These are phyloP conservation scores for Epirrhoe alternata DNA, from an alignment of 2,888 invertebrate species.

Conservation along the genomic window DNA sequence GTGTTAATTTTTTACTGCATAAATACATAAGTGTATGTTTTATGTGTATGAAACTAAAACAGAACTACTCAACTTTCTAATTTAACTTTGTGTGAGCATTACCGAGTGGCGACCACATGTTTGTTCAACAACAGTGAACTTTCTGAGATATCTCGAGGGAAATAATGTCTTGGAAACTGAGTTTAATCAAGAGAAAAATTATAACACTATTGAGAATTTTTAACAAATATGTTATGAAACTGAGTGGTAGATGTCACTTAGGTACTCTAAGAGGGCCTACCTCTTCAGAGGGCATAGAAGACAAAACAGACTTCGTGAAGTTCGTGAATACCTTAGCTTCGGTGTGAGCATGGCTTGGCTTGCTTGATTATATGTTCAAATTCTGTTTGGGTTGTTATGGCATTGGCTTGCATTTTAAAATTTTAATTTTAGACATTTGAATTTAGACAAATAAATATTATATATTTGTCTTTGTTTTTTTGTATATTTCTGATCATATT, in stretches of 20 bases:
- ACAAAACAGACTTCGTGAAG: too few species aligned
- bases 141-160: constrained; percentile 43
- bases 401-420: too few species aligned
- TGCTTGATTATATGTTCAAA: too few species aligned
- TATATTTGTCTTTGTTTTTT: too few species aligned
- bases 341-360: too few species aligned
- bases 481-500: too few species aligned
- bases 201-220: constrained; percentile 8
- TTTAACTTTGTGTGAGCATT: constrained; percentile 47
- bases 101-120: constrained; percentile 43
- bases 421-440: too few species aligned
- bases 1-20: not conserved
- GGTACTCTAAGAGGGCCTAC: too few species aligned
- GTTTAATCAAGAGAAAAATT: constrained; percentile 39
- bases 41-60: constrained; percentile 38
- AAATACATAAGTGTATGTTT: constrained; percentile 11
- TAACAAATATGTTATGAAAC: not conserved
- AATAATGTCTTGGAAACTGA: constrained; percentile 43
- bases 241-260: not conserved
- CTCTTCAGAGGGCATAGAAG: too few species aligned
- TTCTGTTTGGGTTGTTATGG: too few species aligned
- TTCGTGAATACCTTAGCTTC: too few species aligned
- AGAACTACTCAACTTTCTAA: constrained; percentile 47
- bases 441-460: too few species aligned
- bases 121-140: constrained; percentile 41